Conservation (phyloP, 2,113 vertebrate genomes). For the Okapia johnstoni region DNA sequence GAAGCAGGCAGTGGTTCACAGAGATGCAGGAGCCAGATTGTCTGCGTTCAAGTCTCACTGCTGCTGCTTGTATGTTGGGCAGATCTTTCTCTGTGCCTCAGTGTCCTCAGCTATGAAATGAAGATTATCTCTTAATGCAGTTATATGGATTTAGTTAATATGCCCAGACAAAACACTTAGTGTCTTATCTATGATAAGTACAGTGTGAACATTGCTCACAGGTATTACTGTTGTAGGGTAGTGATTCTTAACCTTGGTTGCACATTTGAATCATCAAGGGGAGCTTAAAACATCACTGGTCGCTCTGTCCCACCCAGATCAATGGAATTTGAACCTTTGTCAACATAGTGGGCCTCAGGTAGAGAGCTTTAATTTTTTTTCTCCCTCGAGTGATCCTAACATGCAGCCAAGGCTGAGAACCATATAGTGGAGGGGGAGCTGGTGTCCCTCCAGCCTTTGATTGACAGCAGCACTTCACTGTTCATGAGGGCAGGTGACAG, state of each 20-base stretch:
- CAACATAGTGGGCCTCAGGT: background rate
- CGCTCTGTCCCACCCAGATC: background rate
- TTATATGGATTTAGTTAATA: background rate
- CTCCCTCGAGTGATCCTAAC: fast-evolving
- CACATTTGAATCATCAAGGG: background rate
- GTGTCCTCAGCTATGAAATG: background rate
- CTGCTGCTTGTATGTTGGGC: background rate
- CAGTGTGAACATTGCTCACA: background rate
- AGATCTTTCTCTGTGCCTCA: background rate
- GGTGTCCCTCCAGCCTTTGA: background rate
- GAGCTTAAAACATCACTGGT: background rate
- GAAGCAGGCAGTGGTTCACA: background rate
- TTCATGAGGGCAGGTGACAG: background rate
- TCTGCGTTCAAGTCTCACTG: background rate
- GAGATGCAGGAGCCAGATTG: too few relatives aligned
- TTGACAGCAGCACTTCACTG: background rate
- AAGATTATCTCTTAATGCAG: background rate
- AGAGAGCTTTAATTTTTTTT: background rate
- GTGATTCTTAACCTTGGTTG: background rate
- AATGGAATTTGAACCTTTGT: background rate
- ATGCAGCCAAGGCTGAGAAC: background rate
- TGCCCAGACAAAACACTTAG: background rate
- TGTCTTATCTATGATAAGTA: background rate
- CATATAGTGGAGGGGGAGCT: background rate
- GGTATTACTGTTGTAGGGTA: background rate